Base-by-base conservation (phyloP, 2,888 invertebrate species). In the Apodemia mormo region DNA sequence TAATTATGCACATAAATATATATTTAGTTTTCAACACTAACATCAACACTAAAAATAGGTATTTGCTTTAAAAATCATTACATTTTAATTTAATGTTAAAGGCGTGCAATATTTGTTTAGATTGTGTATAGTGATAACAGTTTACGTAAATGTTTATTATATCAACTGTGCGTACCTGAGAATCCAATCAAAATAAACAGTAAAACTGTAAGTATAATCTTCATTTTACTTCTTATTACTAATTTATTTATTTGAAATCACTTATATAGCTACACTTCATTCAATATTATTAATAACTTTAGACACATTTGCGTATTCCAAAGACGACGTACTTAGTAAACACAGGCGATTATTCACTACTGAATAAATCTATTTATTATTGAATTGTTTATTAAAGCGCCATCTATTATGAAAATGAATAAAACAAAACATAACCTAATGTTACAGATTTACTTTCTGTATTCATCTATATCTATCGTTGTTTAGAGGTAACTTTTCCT, bases 111-210 rank as follows among this genome's bases (percentile, higher is more conserved):
- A 58, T 58, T 22, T 4, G 22, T 29, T 58, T 58, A 58, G 56
- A 22, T 22, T n/a, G n/a, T n/a, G n/a, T 30, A 49, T 5, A 58
- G 29, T 58, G 56, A 58, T 58, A 58, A 58, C 56, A 58, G 8
- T 29, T 29, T 10, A 30, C 10, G 56, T 58, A 58, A 30, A 58
- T 58, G 9, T 29, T 29, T 9, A 49, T 49, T 58, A 30, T 29
- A 10, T 58, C 56, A 58, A 30, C 29, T 29, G 56, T 58, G 5
- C 56, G 29, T 58, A 58, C 56, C 56, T 58, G 56, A 58, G 10
- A 58, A 10, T 58, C 56, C 56, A 29, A 58, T 58, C 29, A 58
- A 58, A 58, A 58, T 29, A 29, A 58, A 58, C 56, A 58, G 22
- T n/a, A 58, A 29, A 30, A 30, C 56, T 40, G 12, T 33, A 33